phyloP scores from a whole-genome alignment of 2,888 invertebrate species.

The Helleia helle region DNA sequence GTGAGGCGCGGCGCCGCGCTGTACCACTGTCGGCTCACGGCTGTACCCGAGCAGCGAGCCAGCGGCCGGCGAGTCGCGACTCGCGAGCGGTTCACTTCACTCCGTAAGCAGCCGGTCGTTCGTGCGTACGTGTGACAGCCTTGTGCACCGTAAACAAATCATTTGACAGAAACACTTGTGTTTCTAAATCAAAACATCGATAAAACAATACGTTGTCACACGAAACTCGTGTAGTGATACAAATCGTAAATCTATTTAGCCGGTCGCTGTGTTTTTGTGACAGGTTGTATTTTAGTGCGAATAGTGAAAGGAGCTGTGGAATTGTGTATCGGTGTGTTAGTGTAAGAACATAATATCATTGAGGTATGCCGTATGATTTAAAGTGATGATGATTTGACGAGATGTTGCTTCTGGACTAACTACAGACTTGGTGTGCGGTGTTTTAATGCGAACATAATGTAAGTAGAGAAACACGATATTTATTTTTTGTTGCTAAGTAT shows the following conservation, averaged over 20 bases:
- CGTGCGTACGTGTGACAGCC: constrained; percentile 19
- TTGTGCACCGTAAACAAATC: constrained; percentile 49
- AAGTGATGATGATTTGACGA: not conserved
- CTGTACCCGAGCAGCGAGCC: too few relatives aligned
- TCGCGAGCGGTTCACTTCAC: not conserved
- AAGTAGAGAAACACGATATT: not conserved
- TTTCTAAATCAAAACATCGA: constrained; percentile 41
- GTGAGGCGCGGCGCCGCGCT: not conserved
- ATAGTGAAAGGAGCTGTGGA: constrained; percentile 51
- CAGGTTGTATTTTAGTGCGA: constrained; percentile 42
- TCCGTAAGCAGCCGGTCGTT: constrained; percentile 27
- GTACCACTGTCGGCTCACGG: too few relatives aligned
- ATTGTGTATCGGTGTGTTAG: constrained; percentile 32
- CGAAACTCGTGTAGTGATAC: not conserved
- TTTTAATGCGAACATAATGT: not conserved
- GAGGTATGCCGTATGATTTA: not conserved
- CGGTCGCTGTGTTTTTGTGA: constrained; percentile 44
- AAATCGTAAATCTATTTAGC: constrained; percentile 38
- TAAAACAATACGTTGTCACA: constrained; percentile 12
- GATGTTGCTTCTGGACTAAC: not conserved
- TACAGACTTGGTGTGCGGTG: too few relatives aligned
- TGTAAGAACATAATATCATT: constrained; percentile 11
- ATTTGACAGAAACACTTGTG: constrained; percentile 39
- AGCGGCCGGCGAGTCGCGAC: not conserved
- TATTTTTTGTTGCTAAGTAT: not conserved